phyloP scores from a whole-genome alignment of 1,140 invertebrate genomes.

The Copidosoma floridanum region DNA sequence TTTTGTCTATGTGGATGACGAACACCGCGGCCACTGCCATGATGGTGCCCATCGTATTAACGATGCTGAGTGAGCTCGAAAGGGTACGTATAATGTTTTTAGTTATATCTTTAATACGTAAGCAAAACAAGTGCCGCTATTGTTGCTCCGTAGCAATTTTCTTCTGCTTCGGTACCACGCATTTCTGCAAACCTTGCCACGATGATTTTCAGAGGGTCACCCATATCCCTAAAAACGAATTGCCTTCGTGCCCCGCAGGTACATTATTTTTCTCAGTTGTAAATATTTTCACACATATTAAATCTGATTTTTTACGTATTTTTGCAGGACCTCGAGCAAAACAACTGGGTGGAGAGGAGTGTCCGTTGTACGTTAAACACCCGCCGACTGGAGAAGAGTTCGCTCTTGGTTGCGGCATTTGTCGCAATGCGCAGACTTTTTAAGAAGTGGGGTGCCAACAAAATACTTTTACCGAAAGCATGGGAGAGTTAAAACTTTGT shows the following conservation, averaged over 20 bases:
- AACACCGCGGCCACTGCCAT: no score
- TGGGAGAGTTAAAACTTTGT: no score
- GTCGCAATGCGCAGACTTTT: slow-evolving; percentile 95
- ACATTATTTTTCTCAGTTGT: no score
- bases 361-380: slow-evolving; percentile 93
- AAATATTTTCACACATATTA: background rate
- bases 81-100: no score
- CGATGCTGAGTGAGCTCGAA: no score
- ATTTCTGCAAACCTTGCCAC: slow-evolving; percentile 98
- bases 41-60: no score
- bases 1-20: no score
- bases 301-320: slow-evolving; percentile 27
- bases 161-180: slow-evolving; percentile 98
- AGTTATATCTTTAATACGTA: no score
- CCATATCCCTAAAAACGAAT: slow-evolving; percentile 80
- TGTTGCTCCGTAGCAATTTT: slow-evolving; percentile 99
- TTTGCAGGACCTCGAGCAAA: slow-evolving; percentile 82
- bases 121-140: slow-evolving; percentile 98
- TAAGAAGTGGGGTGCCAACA: no score
- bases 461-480: no score
- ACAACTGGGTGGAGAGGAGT: slow-evolving; percentile 90
- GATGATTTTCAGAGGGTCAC: slow-evolving; percentile 97
- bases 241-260: slow-evolving; percentile 95
- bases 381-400: slow-evolving; percentile 97
- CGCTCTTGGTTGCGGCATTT: slow-evolving; percentile 96